Evolutionary conservation across 53 echinoderm and acorn worm genomes (phyloP).

Genomic region (Arbacia lixula): DNA sequence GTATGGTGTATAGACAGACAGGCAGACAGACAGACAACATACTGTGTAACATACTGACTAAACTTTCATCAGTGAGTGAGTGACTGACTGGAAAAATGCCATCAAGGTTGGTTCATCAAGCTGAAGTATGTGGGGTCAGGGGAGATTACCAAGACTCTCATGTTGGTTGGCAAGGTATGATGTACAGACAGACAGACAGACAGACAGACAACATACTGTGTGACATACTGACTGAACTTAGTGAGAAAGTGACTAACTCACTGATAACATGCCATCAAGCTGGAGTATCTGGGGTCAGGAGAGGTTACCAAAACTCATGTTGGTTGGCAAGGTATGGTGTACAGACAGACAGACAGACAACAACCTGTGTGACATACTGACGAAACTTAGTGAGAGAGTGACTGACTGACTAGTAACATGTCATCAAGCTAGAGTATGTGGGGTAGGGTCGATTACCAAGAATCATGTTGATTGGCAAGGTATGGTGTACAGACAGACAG

Average conservation of each 20-base stretch:
- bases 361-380: no score
- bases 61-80: no score
- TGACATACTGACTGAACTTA: no score
- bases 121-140: conserved; percentile 77
- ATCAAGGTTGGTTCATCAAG: conserved; percentile 80
- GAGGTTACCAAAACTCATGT: conserved; percentile 76
- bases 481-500: no score
- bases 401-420: no score
- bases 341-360: no score
- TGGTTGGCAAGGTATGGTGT: conserved; percentile 90
- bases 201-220: no score
- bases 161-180: conserved; percentile 92
- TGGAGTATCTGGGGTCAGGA: conserved; percentile 81
- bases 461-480: conserved; percentile 93
- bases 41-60: no score
- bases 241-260: no score
- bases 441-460: conserved; percentile 65
- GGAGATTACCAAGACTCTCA: conserved; percentile 61
- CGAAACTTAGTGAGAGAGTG: no score
- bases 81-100: conserved; percentile 55
- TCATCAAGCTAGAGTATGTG: conserved; percentile 77
- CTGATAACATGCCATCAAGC: conserved; percentile 80
- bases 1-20: conserved; percentile 54
- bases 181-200: no score
- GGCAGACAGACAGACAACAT: no score